phyloP scores from a whole-genome alignment of 2,113 vertebrate species.

The Malaclemys terrapin region DNA sequence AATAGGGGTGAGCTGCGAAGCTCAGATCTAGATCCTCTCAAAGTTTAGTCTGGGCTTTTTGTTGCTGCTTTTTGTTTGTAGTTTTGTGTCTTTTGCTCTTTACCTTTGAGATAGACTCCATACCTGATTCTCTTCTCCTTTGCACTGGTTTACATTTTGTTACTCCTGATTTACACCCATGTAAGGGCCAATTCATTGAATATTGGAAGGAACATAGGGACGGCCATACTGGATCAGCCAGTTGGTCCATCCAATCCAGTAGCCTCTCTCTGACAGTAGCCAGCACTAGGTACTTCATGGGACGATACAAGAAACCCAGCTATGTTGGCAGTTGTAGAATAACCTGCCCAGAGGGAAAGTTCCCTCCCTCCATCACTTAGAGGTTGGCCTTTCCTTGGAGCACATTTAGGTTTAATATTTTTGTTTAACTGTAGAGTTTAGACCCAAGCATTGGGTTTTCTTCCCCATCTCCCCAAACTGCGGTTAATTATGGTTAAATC shows the following conservation, averaged over 20 bases:
- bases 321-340: no score
- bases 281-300: background rate
- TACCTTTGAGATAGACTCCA: background rate
- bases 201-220: background rate
- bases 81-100: background rate
- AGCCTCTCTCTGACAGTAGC: background rate
- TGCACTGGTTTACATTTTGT: background rate
- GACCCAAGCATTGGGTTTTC: background rate
- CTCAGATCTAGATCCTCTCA: background rate
- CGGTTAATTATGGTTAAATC: background rate
- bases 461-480: background rate
- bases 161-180: background rate
- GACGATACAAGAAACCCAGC: background rate
- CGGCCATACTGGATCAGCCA: background rate
- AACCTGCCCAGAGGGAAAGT: background rate
- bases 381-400: background rate
- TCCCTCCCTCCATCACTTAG: no score
- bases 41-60: background rate
- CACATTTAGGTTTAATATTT: background rate
- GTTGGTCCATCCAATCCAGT: background rate
- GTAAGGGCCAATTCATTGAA: background rate
- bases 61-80: background rate
- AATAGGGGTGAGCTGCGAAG: fast-evolving
- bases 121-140: background rate
- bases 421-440: background rate